Conservation (phyloP, 2,113 vertebrate species). For the Spilogale gracilis region DNA sequence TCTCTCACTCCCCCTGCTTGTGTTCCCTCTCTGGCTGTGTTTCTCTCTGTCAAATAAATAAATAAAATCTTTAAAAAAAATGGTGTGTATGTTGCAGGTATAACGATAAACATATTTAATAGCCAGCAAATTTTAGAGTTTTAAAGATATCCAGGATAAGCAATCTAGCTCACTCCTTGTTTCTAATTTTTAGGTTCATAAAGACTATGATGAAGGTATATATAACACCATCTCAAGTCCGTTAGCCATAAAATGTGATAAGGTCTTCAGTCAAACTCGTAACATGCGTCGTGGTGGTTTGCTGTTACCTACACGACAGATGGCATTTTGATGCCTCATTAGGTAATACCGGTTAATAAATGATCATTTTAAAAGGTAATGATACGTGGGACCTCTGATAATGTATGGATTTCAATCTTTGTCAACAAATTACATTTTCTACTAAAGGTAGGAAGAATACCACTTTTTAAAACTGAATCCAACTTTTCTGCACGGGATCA, state of each 20-base stretch:
- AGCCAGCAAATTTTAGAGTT: background rate
- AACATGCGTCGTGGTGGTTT: background rate
- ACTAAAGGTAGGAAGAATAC: constrained; percentile 9
- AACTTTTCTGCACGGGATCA: background rate
- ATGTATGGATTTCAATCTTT: constrained; percentile 10
- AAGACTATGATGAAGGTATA: background rate
- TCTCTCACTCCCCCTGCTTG: too few species aligned
- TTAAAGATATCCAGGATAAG: background rate
- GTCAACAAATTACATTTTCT: constrained; percentile 43
- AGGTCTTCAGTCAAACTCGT: background rate
- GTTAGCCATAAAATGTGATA: background rate
- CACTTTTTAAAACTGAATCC: constrained; percentile 15
- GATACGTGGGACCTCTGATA: background rate
- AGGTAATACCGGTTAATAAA: constrained; percentile 3
- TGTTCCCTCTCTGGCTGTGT: too few species aligned
- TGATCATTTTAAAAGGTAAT: constrained; percentile 52
- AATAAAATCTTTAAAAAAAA: background rate
- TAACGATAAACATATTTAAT: background rate
- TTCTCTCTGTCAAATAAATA: too few species aligned
- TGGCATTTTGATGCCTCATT: constrained; percentile 21
- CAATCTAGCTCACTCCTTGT: background rate
- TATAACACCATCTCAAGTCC: background rate
- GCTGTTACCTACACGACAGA: background rate
- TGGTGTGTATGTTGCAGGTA: background rate
- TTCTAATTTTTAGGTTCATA: constrained; percentile 18